Base-by-base conservation (phyloP, 2,113 vertebrate genomes). In the Lophotis ruficrista region DNA sequence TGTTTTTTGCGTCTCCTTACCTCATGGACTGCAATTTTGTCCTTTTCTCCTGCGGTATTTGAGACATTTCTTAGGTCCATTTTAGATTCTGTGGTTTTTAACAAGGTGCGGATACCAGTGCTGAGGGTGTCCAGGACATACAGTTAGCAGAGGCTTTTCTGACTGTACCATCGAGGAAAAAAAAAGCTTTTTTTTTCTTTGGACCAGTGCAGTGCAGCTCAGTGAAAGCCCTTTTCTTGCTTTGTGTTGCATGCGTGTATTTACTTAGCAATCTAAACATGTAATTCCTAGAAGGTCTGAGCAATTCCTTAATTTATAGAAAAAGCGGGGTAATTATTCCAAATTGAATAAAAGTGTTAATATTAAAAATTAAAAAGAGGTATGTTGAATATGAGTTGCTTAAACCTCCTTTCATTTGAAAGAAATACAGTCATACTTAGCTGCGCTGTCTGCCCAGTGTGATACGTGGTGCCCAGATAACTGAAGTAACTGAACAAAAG, bases 41-140 rank as follows among this genome's bases (percentile, higher is more conserved):
- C 30, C 48, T 84, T 71, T 86, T 47, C 37, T 62, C 0, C 0
- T 51, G 66, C 1, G 4, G 35, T 47, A 5, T 50, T 0, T 10
- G 19, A 37, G 31, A 27, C 2, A 4, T 81, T 83, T 47, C 24
- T 73, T 41, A 51, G 33, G 37, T 71, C 7, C 5, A 5, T 57
- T 83, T 78, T 38, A 51, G 14, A 60, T 86, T 43, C 14, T n/a
- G 27, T 72, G 37, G 10, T 87, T 93, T 89, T 68, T 51, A 50
- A 1, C 24, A 43, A 78, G 58, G 33, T 79, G 23, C 58, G 31
- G 53, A 23, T 90, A 76, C 1, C 41, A 47, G 37, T 9, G n/a
- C 70, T 70, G 66, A 94, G 6, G 4, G 41, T 87, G 72, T 24
- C 13, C 22, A 28, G 57, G 20, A 37, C 30, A 8, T 33, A 19